phyloP scores from a whole-genome alignment of 1,140 invertebrate species.

The Pseudomyrmex concolor region DNA sequence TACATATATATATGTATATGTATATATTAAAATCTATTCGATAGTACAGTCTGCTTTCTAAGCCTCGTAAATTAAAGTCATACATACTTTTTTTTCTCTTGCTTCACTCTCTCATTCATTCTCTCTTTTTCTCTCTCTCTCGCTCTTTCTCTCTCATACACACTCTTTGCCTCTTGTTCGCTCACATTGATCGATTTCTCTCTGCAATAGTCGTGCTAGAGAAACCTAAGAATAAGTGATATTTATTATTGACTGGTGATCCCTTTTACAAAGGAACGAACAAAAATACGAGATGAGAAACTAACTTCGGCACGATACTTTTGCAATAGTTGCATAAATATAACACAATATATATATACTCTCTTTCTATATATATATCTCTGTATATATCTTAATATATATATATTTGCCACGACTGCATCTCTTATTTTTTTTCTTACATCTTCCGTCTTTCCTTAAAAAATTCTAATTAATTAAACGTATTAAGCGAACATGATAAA shows the following conservation, averaged over 20 bases:
- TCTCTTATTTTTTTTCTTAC: slow-evolving; percentile 50
- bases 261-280: slow-evolving; percentile 64
- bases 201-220: slow-evolving; percentile 70
- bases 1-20: slow-evolving; percentile 61
- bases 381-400: slow-evolving; percentile 67
- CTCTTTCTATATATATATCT: slow-evolving; percentile 69
- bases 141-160: slow-evolving; percentile 46
- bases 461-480: slow-evolving; percentile 69
- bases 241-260: slow-evolving; percentile 79
- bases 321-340: slow-evolving; percentile 75
- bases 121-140: slow-evolving; percentile 40
- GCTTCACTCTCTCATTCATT: slow-evolving; percentile 43
- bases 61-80: slow-evolving; percentile 81
- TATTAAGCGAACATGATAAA: slow-evolving; percentile 55
- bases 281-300: slow-evolving; percentile 59
- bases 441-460: slow-evolving; percentile 18
- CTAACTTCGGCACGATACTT: slow-evolving; percentile 72
- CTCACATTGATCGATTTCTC: slow-evolving; percentile 48
- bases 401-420: slow-evolving; percentile 38
- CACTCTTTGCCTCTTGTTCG: slow-evolving; percentile 64
- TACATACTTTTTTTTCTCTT: too few relatives aligned
- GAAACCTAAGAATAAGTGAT: slow-evolving; percentile 75
- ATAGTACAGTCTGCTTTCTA: slow-evolving; percentile 85
- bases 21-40: slow-evolving; percentile 82
- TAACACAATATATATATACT: slow-evolving; percentile 72